Conservation (phyloP, 92 coral and sea anemone species). For the Porites divaricata region DNA sequence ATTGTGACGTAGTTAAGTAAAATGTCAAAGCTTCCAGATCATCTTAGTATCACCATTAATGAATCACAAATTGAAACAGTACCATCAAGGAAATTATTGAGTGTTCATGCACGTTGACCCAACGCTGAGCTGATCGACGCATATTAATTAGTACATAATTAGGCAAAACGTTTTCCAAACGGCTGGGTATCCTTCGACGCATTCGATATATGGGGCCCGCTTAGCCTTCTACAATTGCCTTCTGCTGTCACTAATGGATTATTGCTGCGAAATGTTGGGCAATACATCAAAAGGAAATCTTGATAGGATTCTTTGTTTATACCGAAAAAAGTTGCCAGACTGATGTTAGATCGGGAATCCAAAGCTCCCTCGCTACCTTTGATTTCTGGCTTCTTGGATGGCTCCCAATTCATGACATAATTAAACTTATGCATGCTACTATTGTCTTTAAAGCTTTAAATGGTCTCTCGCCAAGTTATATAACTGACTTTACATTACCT, state of each 20-base stretch:
- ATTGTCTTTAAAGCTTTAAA: neutral
- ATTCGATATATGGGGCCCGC: neutral
- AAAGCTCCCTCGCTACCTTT: slow-evolving; percentile 25
- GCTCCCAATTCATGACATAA: slow-evolving; percentile 15
- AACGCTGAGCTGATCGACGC: neutral
- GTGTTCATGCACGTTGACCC: neutral
- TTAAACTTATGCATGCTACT: neutral
- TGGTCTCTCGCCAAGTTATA: neutral
- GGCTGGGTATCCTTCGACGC: neutral
- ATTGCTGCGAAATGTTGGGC: neutral
- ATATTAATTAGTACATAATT: slow-evolving; percentile 1
- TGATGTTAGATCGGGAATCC: slow-evolving; percentile 11
- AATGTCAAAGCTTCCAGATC: slow-evolving; percentile 1
- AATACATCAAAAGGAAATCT: neutral
- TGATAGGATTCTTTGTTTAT: neutral
- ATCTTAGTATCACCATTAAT: neutral
- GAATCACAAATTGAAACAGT: neutral
- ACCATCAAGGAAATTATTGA: neutral
- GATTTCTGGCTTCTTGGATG: neutral
- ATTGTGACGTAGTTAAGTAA: neutral
- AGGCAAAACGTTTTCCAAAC: neutral
- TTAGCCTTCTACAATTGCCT: neutral
- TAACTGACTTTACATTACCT: neutral
- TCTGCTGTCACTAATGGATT: neutral
- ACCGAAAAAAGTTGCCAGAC: neutral